Percentiles rank a stretch among this genome's conserved stretches.
phyloP scores from a whole-genome alignment of 2,113 vertebrate species.

The Corythornis cristatus region DNA sequence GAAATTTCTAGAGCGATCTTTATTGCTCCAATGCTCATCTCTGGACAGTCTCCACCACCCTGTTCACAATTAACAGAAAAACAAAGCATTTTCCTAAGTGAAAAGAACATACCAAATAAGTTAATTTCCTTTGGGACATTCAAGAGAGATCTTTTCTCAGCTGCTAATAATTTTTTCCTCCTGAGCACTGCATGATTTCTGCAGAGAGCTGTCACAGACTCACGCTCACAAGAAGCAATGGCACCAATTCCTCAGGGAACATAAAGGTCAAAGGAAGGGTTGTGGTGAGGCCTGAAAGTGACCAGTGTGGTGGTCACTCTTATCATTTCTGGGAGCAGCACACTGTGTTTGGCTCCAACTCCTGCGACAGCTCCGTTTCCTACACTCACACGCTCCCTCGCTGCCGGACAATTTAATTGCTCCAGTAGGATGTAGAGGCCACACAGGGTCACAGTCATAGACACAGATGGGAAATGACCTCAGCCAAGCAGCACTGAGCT shows the following conservation, averaged over 20 bases:
- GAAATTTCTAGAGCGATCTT: constrained; percentile 98
- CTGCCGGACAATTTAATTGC: neutral
- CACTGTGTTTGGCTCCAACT: neutral
- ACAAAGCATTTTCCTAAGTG: neutral
- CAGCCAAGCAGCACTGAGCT: neutral
- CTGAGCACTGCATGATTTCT: neutral
- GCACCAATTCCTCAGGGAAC: neutral
- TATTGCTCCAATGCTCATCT: constrained; percentile 98
- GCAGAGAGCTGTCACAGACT: neutral
- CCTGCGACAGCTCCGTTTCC: neutral
- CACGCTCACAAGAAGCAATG: neutral
- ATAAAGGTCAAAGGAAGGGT: neutral
- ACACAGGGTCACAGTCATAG: neutral
- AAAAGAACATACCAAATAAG: neutral
- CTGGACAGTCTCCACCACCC: constrained; percentile 98
- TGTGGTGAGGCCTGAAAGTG: neutral
- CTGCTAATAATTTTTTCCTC: neutral
- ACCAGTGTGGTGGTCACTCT: accelerated
- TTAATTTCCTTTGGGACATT: neutral
- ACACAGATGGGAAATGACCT: neutral
- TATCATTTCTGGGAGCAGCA: neutral
- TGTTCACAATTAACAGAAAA: constrained; percentile 66
- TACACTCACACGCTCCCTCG: neutral
- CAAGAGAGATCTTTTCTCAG: neutral
- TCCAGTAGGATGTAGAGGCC: neutral